Base-by-base conservation (phyloP, 1,140 invertebrate genomes). In the Drosophila serrata region DNA sequence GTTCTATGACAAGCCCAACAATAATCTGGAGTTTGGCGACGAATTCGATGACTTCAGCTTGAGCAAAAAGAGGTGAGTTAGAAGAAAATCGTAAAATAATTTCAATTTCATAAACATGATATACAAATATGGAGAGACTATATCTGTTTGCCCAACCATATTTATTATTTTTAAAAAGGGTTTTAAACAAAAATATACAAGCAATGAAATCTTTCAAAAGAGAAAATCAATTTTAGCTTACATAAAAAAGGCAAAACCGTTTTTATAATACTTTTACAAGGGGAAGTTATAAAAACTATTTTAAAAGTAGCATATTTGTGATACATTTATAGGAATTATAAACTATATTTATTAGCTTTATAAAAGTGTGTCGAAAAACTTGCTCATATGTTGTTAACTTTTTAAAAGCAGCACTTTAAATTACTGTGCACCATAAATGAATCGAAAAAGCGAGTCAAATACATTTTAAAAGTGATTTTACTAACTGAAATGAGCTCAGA, bases 1-100 rank as follows among this genome's bases (percentile, higher is more conserved):
- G 82, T 95, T 94, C 75, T 94, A 94, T 63, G 94, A 94, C 33
- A 94, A 93, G 9, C 93, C 92, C 45, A 88, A 93, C 3, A 82
- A 82, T 33, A 87, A 92, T 42, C 60, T 90, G 13, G 92, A 93
- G n/a, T 77, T 87, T 13, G 68, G 75, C 13, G 91, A 92, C n/a
- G 88, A 92, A 12, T 84, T 93, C 15, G 92, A 92, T 31, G 92
- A 93, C 56, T 90, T 79, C 35, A 51, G 73, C 1, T 31, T 75
- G 13, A 90, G 76, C 49, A 91, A 91, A 46, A 92, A 92, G 65
- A 76, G 91, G 91, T 92, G 35, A 82, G 82, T 70, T 4, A 1
- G 11, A 0, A 0, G 19, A 24, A 19, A 43, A 57, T 19, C 19
- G 8, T 29, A 12, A 1, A 19, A 11, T 7, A 33, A 19, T 13